A percentile compares a stretch with the other conserved stretches of the same genome.
Evolutionary conservation across 2,797 vertebrate species (phyloP).

Genomic region (Karalla daura): DNA sequence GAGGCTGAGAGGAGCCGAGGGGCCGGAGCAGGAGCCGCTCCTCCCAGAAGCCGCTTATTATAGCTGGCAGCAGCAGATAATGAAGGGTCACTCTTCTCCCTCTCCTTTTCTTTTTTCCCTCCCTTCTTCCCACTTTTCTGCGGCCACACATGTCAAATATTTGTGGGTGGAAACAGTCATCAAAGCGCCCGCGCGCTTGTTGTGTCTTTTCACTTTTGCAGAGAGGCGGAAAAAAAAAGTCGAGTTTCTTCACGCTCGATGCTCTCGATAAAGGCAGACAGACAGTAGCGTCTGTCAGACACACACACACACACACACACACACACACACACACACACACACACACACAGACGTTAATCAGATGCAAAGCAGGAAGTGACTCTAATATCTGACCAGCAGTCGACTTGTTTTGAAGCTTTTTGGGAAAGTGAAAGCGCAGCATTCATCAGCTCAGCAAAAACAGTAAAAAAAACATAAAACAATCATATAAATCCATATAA

Average conservation of each 20-base stretch:
- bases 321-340: neutral
- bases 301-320: neutral
- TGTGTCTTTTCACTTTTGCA: conserved; percentile 55
- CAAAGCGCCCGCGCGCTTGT: conserved; percentile 12
- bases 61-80: conserved; percentile 66
- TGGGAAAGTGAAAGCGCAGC: neutral
- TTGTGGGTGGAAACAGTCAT: conserved; percentile 71
- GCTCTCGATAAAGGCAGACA: conserved; percentile 20
- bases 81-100: conserved; percentile 51
- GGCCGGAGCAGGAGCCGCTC: conserved; percentile 42
- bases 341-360: neutral
- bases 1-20: conserved; percentile 32
- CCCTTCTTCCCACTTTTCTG: conserved; percentile 19
- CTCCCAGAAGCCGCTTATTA: conserved; percentile 66
- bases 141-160: conserved; percentile 65
- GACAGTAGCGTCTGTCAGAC: neutral
- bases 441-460: neutral
- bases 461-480: neutral
- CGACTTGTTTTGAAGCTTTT: conserved; percentile 11
- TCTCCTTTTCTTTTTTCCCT: conserved; percentile 21
- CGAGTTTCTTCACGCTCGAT: conserved; percentile 35
- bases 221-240: conserved; percentile 11
- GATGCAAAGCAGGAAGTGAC: neutral
- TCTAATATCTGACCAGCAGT: neutral
- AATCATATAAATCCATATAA: too few relatives aligned